Conservation (phyloP, 2,888 invertebrate species). For the Hemistola chrysoprasaria region DNA sequence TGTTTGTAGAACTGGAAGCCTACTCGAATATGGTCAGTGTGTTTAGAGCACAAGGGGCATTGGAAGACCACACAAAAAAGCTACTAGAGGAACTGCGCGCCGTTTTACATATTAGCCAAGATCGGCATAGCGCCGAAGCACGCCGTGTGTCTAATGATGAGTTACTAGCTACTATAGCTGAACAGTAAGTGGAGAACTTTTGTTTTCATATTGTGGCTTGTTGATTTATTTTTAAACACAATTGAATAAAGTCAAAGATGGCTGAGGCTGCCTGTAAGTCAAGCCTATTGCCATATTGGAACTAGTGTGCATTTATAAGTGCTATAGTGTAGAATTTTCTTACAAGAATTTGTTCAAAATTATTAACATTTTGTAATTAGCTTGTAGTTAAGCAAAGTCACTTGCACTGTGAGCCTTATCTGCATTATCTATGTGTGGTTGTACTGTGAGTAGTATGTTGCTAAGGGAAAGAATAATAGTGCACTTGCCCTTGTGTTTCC, state of each 20-base stretch:
- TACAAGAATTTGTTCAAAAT: constrained; percentile 23
- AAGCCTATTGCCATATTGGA: constrained; percentile 35
- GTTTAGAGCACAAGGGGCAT: constrained; percentile 94
- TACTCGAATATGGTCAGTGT: constrained; percentile 95
- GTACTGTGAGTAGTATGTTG: constrained; percentile 1
- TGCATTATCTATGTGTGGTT: background rate
- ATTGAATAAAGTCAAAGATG: constrained; percentile 66
- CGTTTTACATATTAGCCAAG: constrained; percentile 92
- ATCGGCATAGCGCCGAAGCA: constrained; percentile 95
- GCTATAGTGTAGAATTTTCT: constrained; percentile 28
- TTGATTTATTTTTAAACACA: constrained; percentile 69
- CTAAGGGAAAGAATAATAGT: background rate
- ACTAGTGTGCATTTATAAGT: constrained; percentile 22
- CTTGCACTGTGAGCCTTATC: background rate
- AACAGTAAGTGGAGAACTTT: constrained; percentile 86
- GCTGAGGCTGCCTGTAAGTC: constrained; percentile 55
- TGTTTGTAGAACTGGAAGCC: constrained; percentile 92
- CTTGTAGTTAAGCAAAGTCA: background rate
- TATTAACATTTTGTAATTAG: constrained; percentile 1
- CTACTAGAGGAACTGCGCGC: constrained; percentile 91
- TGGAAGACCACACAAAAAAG: constrained; percentile 92
- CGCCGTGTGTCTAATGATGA: constrained; percentile 96
- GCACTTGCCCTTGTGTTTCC: constrained; percentile 1
- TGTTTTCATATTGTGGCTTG: constrained; percentile 44
- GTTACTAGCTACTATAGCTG: constrained; percentile 92